Percentiles rank a stretch among this genome's conserved stretches.
Conservation (phyloP, 2,797 vertebrate species). For the Myotis findleyi region DNA sequence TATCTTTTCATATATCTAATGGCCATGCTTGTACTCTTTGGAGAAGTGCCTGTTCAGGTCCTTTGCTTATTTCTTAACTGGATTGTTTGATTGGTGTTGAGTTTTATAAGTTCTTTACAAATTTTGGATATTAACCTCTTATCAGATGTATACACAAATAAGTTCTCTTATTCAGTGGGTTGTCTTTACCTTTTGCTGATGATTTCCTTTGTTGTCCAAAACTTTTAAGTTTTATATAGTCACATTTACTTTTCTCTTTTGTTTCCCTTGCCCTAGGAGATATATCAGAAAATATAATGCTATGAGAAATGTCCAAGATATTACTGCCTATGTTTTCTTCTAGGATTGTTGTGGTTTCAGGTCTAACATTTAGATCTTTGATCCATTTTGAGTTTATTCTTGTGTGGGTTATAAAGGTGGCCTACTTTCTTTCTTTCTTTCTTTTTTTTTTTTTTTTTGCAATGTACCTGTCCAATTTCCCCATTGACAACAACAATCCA, state of each 20-base stretch:
- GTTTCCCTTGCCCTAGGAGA: background rate
- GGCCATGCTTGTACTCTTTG: background rate
- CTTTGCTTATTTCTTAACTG: background rate
- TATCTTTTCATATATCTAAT: background rate
- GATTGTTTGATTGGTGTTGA: background rate
- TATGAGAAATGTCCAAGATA: background rate
- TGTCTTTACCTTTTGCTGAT: background rate
- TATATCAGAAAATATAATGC: background rate
- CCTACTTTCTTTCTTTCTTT: background rate
- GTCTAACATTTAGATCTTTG: background rate
- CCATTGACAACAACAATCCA: background rate
- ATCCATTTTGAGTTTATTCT: background rate
- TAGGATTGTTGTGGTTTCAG: background rate
- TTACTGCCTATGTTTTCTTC: background rate
- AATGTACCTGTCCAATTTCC: background rate
- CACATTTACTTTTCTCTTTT: background rate
- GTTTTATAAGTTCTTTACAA: background rate
- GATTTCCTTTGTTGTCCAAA: background rate
- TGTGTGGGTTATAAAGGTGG: background rate
- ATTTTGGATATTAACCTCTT: background rate
- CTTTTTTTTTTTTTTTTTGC: background rate
- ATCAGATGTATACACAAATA: background rate
- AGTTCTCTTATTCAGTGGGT: background rate
- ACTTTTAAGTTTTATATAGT: background rate
- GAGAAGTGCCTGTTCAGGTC: background rate